Evolutionary conservation across 2,113 vertebrate genomes (phyloP).

Genomic region (Chunga burmeisteri): DNA sequence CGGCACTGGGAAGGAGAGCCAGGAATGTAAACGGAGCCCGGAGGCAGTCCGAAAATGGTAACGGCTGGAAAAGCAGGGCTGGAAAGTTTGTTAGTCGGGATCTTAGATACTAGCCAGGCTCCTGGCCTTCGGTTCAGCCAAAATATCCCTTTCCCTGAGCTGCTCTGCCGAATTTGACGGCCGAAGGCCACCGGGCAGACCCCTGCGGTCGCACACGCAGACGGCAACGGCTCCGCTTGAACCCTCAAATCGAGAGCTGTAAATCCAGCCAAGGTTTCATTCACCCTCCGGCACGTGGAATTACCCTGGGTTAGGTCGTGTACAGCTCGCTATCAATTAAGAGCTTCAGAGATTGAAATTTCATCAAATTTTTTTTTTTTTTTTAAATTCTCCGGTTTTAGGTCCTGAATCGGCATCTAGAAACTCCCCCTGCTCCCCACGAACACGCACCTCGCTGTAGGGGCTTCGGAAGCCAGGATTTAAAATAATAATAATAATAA

Average conservation of each 20-base stretch:
- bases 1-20: background rate
- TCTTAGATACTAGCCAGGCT: conserved; percentile 34
- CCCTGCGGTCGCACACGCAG: background rate
- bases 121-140: background rate
- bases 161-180: background rate
- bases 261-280: background rate
- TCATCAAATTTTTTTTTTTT: background rate
- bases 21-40: conserved; percentile 62
- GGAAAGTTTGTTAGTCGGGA: background rate
- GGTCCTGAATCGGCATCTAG: background rate
- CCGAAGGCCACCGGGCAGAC: rapidly evolving
- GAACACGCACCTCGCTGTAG: rapidly evolving
- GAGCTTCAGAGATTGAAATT: background rate
- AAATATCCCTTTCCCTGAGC: background rate
- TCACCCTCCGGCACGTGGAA: background rate
- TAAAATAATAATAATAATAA: too few species aligned
- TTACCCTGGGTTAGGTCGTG: background rate
- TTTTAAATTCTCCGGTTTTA: background rate
- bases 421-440: background rate
- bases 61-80: conserved; percentile 26
- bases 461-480: background rate
- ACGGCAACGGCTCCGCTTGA: background rate
- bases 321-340: background rate
- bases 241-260: background rate
- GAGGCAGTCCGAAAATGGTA: conserved; percentile 61